Evolutionary conservation across 2,797 vertebrate genomes (phyloP).

Genomic region (Telmatherina bonti): DNA sequence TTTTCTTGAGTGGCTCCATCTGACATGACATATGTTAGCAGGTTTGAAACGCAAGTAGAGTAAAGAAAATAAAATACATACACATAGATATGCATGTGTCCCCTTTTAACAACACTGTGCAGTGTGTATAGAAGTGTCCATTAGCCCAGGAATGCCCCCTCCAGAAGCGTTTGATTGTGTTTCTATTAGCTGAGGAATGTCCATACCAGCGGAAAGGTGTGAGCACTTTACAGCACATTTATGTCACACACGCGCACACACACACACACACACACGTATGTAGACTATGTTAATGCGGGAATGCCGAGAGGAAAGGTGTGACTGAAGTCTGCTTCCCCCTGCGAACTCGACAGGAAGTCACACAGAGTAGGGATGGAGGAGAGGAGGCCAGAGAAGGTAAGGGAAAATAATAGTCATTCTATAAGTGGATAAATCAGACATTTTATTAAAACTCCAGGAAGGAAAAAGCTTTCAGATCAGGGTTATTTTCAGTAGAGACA

Average conservation of each 20-base stretch:
- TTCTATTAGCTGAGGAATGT: slow-evolving; percentile 21
- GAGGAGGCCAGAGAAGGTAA: neutral
- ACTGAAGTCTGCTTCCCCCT: slow-evolving; percentile 57
- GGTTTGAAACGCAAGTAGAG: neutral
- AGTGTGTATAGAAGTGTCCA: slow-evolving; percentile 1
- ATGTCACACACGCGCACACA: neutral
- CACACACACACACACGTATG: neutral
- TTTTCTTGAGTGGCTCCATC: neutral
- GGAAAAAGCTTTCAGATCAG: too few species aligned
- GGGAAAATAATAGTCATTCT: neutral
- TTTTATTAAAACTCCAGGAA: neutral
- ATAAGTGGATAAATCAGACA: neutral
- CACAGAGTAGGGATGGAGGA: slow-evolving; percentile 12
- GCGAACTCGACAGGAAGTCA: slow-evolving; percentile 66
- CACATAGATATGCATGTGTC: neutral
- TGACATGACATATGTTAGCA: neutral
- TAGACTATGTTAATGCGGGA: slow-evolving; percentile 63
- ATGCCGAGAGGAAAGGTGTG: slow-evolving; percentile 78
- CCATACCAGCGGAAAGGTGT: slow-evolving; percentile 48
- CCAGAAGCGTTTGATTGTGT: neutral
- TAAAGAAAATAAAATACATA: neutral
- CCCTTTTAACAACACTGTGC: neutral
- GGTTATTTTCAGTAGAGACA: too few species aligned
- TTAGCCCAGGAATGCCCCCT: slow-evolving; percentile 23
- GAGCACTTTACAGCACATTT: slow-evolving; percentile 18